Conservation (phyloP, 2,797 vertebrate genomes). For the Eulemur coronatus region DNA sequence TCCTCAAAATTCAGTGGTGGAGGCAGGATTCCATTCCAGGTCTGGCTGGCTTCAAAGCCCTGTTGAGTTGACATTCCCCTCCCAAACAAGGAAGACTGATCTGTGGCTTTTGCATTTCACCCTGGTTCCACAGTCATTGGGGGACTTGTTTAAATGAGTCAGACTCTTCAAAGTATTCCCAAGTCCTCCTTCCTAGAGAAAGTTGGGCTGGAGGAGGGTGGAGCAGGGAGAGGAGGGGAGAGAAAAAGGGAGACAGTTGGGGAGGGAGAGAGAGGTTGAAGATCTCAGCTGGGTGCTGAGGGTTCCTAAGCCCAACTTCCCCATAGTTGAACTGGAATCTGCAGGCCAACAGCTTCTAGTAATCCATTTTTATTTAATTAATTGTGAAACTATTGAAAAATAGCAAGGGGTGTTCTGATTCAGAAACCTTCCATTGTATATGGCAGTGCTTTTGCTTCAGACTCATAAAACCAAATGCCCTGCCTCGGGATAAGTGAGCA, state of each 20-base stretch:
- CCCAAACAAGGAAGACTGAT: conserved; percentile 5
- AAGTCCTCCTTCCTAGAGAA: not conserved
- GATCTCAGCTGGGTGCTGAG: not conserved
- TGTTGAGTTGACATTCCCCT: not conserved
- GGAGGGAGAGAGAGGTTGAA: not conserved
- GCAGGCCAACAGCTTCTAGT: not conserved
- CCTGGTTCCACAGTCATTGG: not conserved
- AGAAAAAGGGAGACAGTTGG: not conserved
- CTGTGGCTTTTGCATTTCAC: not conserved
- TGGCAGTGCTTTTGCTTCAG: not conserved
- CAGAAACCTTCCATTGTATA: not conserved
- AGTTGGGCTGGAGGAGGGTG: not conserved
- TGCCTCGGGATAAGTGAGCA: not conserved
- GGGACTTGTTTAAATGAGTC: not conserved
- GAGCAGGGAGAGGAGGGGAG: not conserved
- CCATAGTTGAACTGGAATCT: not conserved
- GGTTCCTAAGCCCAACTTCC: not conserved
- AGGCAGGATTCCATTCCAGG: not conserved
- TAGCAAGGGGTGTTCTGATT: not conserved
- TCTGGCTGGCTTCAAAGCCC: not conserved
- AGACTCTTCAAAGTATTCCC: not conserved
- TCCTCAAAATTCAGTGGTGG: not conserved
- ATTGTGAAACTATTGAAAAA: conserved; percentile 32
- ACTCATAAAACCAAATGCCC: not conserved
- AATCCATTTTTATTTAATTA: conserved; percentile 54